phyloP scores from a whole-genome alignment of 2,797 vertebrate species.

The Hipposideros larvatus region DNA sequence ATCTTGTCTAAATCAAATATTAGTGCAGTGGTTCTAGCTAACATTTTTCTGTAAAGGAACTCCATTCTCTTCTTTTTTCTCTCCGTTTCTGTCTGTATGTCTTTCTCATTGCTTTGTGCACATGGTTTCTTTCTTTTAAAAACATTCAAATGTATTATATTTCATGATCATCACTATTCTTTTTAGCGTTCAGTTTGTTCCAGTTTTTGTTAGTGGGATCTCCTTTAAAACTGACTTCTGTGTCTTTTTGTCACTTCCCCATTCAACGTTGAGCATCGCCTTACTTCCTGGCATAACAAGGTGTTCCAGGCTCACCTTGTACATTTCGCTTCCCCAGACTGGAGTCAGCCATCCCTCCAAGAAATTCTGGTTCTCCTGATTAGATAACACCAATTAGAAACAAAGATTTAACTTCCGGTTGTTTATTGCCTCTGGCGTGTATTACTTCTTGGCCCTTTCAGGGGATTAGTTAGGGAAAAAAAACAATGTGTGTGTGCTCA shows the following conservation, averaged over 20 bases:
- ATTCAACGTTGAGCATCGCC: background rate
- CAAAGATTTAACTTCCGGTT: background rate
- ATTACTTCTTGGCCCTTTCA: background rate
- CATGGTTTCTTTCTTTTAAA: background rate
- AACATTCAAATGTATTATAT: background rate
- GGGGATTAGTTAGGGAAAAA: background rate
- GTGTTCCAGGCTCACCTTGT: background rate
- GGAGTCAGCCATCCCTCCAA: background rate
- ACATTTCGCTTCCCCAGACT: background rate
- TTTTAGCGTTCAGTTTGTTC: background rate
- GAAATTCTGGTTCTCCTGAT: conserved; percentile 14
- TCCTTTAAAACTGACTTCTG: background rate
- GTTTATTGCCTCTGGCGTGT: background rate
- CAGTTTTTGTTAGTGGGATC: background rate
- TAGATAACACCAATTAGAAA: conserved; percentile 14
- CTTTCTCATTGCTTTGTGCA: background rate
- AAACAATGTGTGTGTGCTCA: background rate
- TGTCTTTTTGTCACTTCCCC: background rate
- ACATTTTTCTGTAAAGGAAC: background rate
- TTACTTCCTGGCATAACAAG: conserved; percentile 24
- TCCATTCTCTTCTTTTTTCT: too few relatives aligned
- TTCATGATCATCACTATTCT: background rate
- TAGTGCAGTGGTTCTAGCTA: background rate
- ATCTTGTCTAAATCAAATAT: background rate
- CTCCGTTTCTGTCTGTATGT: background rate